A percentile compares a stretch with the other conserved stretches of the same genome.
phyloP scores from a whole-genome alignment of 2,888 invertebrate species.

The Dione juno region DNA sequence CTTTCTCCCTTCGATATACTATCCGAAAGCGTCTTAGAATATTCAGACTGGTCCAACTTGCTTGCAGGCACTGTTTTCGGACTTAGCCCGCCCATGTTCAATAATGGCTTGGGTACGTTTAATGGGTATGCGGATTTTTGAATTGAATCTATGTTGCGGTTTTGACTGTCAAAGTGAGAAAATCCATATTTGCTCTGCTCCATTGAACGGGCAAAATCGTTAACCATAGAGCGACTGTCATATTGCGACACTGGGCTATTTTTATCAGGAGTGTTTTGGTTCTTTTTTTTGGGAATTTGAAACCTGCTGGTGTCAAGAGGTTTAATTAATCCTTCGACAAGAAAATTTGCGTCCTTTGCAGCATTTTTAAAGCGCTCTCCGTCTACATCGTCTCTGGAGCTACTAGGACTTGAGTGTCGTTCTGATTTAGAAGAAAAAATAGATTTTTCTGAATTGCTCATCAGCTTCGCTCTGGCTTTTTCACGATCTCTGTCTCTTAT shows the following conservation, averaged over 20 bases:
- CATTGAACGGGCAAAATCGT: slow-evolving; percentile 72
- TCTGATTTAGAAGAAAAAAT: slow-evolving; percentile 85
- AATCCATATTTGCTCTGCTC: slow-evolving; percentile 77
- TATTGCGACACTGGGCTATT: slow-evolving; percentile 71
- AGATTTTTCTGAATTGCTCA: slow-evolving; percentile 85
- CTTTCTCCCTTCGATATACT: slow-evolving; percentile 69
- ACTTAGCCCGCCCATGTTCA: slow-evolving; percentile 75
- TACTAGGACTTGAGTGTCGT: slow-evolving; percentile 87
- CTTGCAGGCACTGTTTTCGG: slow-evolving; percentile 68
- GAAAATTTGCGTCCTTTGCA: slow-evolving; percentile 85
- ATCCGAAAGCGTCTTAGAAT: slow-evolving; percentile 70
- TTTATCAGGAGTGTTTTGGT: slow-evolving; percentile 77
- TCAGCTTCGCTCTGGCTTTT: slow-evolving; percentile 84
- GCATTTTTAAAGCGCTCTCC: slow-evolving; percentile 85
- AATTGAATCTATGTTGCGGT: slow-evolving; percentile 65
- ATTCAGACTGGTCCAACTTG: slow-evolving; percentile 67
- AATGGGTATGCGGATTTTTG: slow-evolving; percentile 76
- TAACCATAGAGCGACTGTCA: slow-evolving; percentile 73
- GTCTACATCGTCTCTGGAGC: slow-evolving; percentile 85
- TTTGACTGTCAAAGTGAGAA: slow-evolving; percentile 72
- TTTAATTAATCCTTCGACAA: slow-evolving; percentile 90
- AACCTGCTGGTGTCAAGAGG: slow-evolving; percentile 91
- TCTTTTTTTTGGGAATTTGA: slow-evolving; percentile 91
- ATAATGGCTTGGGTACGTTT: slow-evolving; percentile 75
- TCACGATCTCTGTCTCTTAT: slow-evolving; percentile 85